A percentile compares a stretch with the other conserved stretches of the same genome.
Evolutionary conservation across 2,797 vertebrate genomes (phyloP).

Genomic region (Novumbra hubbsi): DNA sequence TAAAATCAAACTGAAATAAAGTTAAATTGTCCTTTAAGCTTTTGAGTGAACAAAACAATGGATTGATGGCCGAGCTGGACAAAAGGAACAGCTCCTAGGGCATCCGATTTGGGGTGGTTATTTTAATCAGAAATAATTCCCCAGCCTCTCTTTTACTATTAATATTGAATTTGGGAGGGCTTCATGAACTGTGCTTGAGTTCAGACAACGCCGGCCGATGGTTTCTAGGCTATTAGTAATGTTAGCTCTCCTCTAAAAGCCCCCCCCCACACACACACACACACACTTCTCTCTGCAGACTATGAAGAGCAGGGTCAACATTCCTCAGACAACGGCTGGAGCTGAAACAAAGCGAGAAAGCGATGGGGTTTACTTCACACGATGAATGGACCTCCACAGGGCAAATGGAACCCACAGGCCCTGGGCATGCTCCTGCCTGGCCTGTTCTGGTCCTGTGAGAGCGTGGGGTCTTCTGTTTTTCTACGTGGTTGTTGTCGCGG

Average conservation of each 20-base stretch:
- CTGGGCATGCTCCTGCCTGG: background rate
- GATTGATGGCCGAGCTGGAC: background rate
- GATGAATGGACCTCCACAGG: background rate
- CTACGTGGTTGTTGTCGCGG: slow-evolving; percentile 27
- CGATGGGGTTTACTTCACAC: background rate
- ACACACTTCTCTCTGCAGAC: background rate
- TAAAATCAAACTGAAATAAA: background rate
- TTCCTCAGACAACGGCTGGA: slow-evolving; percentile 2
- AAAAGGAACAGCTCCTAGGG: background rate
- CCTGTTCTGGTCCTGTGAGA: slow-evolving; percentile 15
- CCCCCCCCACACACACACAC: background rate
- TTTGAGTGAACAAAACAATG: background rate
- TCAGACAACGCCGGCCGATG: background rate
- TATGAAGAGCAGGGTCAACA: slow-evolving; percentile 5
- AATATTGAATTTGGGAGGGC: background rate
- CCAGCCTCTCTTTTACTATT: slow-evolving; percentile 2
- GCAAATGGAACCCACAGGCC: background rate
- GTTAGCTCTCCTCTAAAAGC: background rate
- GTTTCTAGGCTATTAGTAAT: background rate
- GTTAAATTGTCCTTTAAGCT: background rate
- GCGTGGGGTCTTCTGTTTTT: slow-evolving; percentile 17
- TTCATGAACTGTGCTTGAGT: background rate
- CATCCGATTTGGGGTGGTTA: background rate
- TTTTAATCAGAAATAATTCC: background rate
- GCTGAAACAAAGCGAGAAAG: background rate